Percentiles rank a stretch among this genome's conserved stretches.
Conservation (phyloP, 2,888 invertebrate genomes). For the Tanytarsus gracilentus region DNA sequence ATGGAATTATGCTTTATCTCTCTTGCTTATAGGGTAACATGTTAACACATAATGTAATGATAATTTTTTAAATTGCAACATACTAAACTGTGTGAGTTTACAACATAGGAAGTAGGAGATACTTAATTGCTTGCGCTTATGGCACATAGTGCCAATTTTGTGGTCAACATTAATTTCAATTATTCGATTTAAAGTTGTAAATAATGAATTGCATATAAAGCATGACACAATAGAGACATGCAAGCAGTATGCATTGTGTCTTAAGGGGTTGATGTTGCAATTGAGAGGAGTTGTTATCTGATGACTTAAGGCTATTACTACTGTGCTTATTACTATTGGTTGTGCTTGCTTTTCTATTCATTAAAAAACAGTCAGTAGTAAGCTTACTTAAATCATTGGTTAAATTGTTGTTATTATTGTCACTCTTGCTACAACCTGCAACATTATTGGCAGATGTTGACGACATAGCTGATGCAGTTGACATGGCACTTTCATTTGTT, state of each 20-base stretch:
- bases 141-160: too few species aligned
- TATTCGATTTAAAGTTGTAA: slow-evolving; percentile 17
- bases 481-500: slow-evolving; percentile 1
- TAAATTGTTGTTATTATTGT: slow-evolving; percentile 21
- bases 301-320: slow-evolving; percentile 7
- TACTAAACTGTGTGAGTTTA: too few species aligned
- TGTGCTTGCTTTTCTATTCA: slow-evolving; percentile 14
- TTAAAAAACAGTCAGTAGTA: slow-evolving; percentile 7
- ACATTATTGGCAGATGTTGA: not conserved
- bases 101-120: too few species aligned
- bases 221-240: slow-evolving; percentile 22
- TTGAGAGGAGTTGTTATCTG: slow-evolving; percentile 1
- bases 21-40: too few species aligned
- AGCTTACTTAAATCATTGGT: slow-evolving; percentile 26
- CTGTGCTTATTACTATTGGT: slow-evolving; percentile 34
- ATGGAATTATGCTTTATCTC: too few species aligned
- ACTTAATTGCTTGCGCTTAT: too few species aligned
- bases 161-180: too few species aligned
- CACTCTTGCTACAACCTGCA: not conserved
- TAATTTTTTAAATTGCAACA: too few species aligned
- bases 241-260: slow-evolving; percentile 21
- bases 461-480: not conserved
- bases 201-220: slow-evolving; percentile 23
- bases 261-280: slow-evolving; percentile 10
- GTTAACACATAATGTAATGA: too few species aligned